Evolutionary conservation across 2,797 vertebrate genomes (phyloP), one percentile per base, ranked within the genome.

Genomic region (Urophycis tenuis): DNA sequence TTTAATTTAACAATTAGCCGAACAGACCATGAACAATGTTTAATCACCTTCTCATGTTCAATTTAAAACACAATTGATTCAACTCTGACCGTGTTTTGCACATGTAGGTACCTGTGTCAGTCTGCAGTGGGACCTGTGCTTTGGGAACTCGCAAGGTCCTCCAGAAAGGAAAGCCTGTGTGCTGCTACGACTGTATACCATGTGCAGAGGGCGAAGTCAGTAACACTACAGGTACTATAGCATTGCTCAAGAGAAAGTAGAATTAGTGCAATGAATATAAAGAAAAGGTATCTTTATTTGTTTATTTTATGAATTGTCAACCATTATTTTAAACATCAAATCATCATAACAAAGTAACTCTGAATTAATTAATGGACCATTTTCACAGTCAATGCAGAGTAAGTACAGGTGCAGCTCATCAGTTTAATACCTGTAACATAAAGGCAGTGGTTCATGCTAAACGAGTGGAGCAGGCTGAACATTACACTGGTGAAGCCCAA

Each of bases 191-290:
- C 85, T 93, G 92, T 36, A 77, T 90, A 41, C 77, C 69, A 76
- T 93, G 92, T 88, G 86, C 90, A 73, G 89, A 91, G 5, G 92
- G 91, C 76, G 84, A 92, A 74, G 89, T 92, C 17, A 92, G 87
- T 79, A 93, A 92, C 75, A 25, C 0, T 0, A 88, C 91, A 90
- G 91, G 92, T 93, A 82, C 1, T 29, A 19, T n/a, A 17, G 35
- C 75, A 6, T 67, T 67, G 60, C 25, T 67, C 60, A 67, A 12
- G 9, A 67, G 10, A 67, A 67, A 12, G 60, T 60, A 45, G 3
- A 22, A 3, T 32, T 11, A 49, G 34, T 14, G 30, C 5, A 3
- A n/a, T 15, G 30, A 33, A 64, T 34, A 12, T 33, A n/a, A n/a
- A n/a, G n/a, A n/a, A n/a, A n/a, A n/a, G n/a, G n/a, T n/a, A n/a